Evolutionary conservation across 2,888 invertebrate genomes (phyloP).

Genomic region (Syritta pipiens): DNA sequence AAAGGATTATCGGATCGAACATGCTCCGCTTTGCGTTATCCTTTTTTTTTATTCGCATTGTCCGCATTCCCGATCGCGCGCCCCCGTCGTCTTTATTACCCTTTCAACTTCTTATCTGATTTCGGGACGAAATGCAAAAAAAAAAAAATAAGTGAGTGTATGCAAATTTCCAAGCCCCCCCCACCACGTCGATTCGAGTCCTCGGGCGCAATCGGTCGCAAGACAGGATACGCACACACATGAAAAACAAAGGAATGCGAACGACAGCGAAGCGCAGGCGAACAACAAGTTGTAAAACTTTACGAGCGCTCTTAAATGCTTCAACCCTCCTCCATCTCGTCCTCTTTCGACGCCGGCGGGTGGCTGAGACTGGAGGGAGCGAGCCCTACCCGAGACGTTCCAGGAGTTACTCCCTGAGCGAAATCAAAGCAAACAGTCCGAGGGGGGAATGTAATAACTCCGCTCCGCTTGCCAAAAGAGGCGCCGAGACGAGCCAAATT

Average conservation of each 20-base stretch:
- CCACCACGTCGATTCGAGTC: no score
- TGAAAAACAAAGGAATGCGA: no score
- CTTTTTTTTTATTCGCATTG: no score
- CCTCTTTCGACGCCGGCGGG: no score
- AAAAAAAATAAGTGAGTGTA: constrained; percentile 47
- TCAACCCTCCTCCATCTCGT: constrained; percentile 11
- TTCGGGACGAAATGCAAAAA: constrained; percentile 46
- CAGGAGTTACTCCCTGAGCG: constrained; percentile 20
- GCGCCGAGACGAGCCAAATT: no score
- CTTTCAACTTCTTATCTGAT: constrained; percentile 61
- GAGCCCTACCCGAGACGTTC: constrained; percentile 21
- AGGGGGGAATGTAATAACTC: no score
- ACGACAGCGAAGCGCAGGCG: constrained; percentile 41
- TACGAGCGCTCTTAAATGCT: constrained; percentile 55
- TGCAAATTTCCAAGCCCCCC: no score
- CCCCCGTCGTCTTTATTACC: constrained; percentile 64
- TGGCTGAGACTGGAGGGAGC: neutral
- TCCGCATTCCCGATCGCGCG: no score
- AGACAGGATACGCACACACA: no score
- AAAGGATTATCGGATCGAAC: constrained; percentile 66
- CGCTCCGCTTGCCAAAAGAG: no score
- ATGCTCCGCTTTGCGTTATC: no score
- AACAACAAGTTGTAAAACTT: constrained; percentile 67
- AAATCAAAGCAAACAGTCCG: constrained; percentile 50
- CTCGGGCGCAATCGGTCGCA: no score